These are phyloP conservation scores for Lynx canadensis DNA, from an alignment of 2,113 vertebrate genomes.

Conservation along the genomic window DNA sequence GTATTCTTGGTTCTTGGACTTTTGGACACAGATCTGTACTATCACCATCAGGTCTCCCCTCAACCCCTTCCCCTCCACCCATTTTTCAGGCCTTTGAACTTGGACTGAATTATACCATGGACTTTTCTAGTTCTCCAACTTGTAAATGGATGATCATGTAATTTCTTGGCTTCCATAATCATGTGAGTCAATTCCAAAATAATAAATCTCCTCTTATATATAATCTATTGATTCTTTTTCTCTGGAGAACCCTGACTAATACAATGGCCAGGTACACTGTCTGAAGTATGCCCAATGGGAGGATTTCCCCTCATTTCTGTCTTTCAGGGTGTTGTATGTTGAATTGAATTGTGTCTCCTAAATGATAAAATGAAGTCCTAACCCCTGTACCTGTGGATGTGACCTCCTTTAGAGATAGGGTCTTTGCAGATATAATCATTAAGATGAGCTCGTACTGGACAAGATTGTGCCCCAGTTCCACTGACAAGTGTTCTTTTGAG, in stretches of 20 bases:
- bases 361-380: background rate
- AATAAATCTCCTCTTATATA: background rate
- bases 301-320: background rate
- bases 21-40: background rate
- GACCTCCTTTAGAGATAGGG: background rate
- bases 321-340: background rate
- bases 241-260: background rate
- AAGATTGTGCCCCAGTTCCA: background rate
- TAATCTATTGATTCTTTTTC: background rate
- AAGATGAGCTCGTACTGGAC: background rate
- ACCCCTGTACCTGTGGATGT: background rate
- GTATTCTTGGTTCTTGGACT: background rate
- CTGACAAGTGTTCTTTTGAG: background rate
- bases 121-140: background rate
- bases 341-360: background rate
- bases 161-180: background rate
- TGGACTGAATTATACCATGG: background rate
- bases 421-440: constrained; percentile 2
- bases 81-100: background rate
- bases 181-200: background rate
- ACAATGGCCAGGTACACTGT: background rate
- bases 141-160: background rate
- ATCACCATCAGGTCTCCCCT: background rate
- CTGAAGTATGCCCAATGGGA: background rate
- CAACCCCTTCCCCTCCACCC: background rate